Base-by-base conservation (phyloP, 2,113 vertebrate genomes). In the Solea solea region DNA sequence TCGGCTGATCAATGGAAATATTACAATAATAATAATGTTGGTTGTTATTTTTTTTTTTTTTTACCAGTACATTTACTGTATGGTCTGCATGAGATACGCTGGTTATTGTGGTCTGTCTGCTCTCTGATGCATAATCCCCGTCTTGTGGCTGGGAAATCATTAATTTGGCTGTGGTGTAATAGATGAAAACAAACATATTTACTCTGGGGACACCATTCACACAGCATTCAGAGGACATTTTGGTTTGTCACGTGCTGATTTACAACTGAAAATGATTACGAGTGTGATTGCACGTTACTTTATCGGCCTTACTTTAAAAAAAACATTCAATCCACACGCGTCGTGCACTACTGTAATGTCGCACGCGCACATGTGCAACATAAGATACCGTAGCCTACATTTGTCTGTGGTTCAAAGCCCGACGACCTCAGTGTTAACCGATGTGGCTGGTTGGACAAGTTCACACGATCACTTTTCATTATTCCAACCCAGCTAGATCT, bases 381-480 rank as follows among this genome's bases (percentile, higher is more conserved):
- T 4, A 13, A 85, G 57, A 5, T 53, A 13, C 70, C 62, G 40
- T 34, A 0, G 34, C 34, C 34, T 34, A 61, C 44, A 75, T 75
- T 64, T 81, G 77, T 84, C 76, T 57, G 27, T 2, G 12, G 46
- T 40, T 72, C 46, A 82, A 74, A 86, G 44, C 63, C 62, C 48
- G 55, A 14, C 12, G 46, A 77, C 59, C 54, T 66, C 72, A 10
- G 21, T 52, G 44, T 81, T 82, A 86, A 84, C 78, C 69, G 81
- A 86, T 85, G 68, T 63, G 74, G 57, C 67, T 69, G 65, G 28
- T 51, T 64, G 77, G 34, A 66, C 61, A 61, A 40, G 53, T 74
- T 81, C 27, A 62, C 62, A 60, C 63, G 73, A 84, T 86, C 77
- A 68, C 67, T 72, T 90, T 81, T 81, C 72, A 84, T 86, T 76